phyloP scores from a whole-genome alignment of 1,140 invertebrate genomes.

The Papilio aristodemus region DNA sequence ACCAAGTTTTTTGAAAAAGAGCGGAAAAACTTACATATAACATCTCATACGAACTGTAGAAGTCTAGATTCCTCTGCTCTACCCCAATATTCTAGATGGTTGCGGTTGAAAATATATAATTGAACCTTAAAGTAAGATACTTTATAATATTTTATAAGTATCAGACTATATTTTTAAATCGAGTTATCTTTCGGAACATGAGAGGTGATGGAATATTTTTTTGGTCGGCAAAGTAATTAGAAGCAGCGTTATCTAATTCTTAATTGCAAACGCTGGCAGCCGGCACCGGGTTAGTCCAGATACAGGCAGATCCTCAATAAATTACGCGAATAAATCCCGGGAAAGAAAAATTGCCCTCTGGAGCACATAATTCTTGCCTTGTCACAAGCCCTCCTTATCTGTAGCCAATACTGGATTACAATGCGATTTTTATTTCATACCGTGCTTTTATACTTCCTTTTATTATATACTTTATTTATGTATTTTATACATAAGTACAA shows the following conservation, averaged over 20 bases:
- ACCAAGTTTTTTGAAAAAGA: too few relatives aligned
- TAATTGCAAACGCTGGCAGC: conserved; percentile 65
- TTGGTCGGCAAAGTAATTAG: conserved; percentile 6
- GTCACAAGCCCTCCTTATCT: conserved; percentile 80
- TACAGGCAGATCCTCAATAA: conserved; percentile 78
- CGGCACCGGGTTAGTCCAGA: conserved; percentile 74
- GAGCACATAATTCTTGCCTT: conserved; percentile 81
- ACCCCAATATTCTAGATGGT: too few relatives aligned
- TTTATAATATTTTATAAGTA: too few relatives aligned
- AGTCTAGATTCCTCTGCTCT: too few relatives aligned
- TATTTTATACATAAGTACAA: too few relatives aligned
- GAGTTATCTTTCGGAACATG: background rate
- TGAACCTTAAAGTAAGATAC: too few relatives aligned
- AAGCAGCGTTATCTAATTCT: conserved; percentile 43
- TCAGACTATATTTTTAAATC: background rate
- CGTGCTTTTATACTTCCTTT: conserved; percentile 57
- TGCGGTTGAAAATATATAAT: too few relatives aligned
- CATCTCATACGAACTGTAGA: too few relatives aligned
- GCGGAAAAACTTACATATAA: too few relatives aligned
- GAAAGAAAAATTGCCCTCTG: conserved; percentile 80
- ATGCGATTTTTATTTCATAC: conserved; percentile 79
- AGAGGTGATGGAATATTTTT: conserved; percentile 4
- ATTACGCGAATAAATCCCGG: conserved; percentile 80
- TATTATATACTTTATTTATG: conserved; percentile 37
- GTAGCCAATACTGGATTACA: conserved; percentile 79